phyloP scores from a whole-genome alignment of 2,113 vertebrate species.

The Sorex fumeus region DNA sequence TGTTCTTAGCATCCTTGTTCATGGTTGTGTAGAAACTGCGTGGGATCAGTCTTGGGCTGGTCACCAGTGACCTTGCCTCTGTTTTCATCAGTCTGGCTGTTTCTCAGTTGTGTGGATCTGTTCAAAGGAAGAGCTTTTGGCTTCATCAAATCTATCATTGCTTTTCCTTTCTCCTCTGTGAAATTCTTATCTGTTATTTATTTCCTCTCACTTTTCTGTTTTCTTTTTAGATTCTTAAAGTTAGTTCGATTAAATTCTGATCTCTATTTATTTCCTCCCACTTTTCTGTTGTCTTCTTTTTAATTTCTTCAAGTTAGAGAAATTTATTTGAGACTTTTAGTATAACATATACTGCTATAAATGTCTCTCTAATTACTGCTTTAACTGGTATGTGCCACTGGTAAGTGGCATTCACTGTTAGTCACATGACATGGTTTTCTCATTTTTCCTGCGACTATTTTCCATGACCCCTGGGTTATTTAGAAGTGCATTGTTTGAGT shows the following conservation, averaged over 20 bases:
- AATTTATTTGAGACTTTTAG: slow-evolving; percentile 11
- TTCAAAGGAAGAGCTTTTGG: slow-evolving; percentile 24
- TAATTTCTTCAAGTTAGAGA: slow-evolving; percentile 33
- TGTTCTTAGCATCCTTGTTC: not conserved
- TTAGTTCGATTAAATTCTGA: not conserved
- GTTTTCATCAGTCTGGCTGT: not conserved
- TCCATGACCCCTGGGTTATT: slow-evolving; percentile 8
- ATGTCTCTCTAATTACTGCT: not conserved
- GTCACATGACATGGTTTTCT: slow-evolving; percentile 53
- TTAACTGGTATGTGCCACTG: slow-evolving; percentile 13
- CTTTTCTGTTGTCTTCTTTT: not conserved
- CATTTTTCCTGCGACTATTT: slow-evolving; percentile 46
- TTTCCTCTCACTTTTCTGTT: not conserved
- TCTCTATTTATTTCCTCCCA: not conserved
- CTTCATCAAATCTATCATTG: slow-evolving; percentile 13
- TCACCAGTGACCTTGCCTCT: slow-evolving; percentile 21
- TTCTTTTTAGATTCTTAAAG: slow-evolving; percentile 36
- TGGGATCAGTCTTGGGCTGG: slow-evolving; percentile 12
- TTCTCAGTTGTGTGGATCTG: slow-evolving; percentile 5
- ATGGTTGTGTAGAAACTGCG: not conserved
- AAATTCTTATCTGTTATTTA: slow-evolving; percentile 7
- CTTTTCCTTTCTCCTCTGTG: slow-evolving; percentile 37
- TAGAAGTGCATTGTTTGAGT: slow-evolving; percentile 32
- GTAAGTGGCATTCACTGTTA: not conserved
- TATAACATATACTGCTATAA: slow-evolving; percentile 19